phyloP scores from a whole-genome alignment of 30 jellyfish, hydroid and myxozoan genomes.

The Hydractinia symbiolongicarpus region DNA sequence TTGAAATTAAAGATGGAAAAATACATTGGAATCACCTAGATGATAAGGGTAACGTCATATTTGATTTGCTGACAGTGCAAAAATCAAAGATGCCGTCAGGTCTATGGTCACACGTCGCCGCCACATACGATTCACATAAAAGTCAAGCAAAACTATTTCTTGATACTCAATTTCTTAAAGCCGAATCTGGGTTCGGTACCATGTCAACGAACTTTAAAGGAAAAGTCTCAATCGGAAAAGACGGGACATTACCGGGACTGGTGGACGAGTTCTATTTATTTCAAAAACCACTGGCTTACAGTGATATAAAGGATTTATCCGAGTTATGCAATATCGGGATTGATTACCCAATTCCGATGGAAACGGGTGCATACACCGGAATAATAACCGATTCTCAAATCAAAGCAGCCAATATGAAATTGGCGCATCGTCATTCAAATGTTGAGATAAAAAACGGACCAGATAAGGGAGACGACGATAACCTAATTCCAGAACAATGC shows the following conservation, averaged over 20 bases:
- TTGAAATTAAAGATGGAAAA: slow-evolving; percentile 88
- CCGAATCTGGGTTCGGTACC: slow-evolving; percentile 79
- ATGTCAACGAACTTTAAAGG: slow-evolving; percentile 83
- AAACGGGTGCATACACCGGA: slow-evolving; percentile 87
- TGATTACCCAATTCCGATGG: slow-evolving; percentile 92
- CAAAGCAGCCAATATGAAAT: slow-evolving; percentile 44
- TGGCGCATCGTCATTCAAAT: slow-evolving; percentile 80
- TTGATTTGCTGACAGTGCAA: slow-evolving; percentile 71
- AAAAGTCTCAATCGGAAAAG: slow-evolving; percentile 86
- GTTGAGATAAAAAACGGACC: slow-evolving; percentile 35
- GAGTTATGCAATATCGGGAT: slow-evolving; percentile 72
- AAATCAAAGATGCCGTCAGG: slow-evolving; percentile 91
- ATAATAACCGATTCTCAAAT: slow-evolving; percentile 52
- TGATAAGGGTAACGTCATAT: slow-evolving; percentile 50
- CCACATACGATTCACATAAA: slow-evolving; percentile 68
- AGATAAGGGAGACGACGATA: slow-evolving; percentile 25
- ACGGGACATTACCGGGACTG: slow-evolving; percentile 85
- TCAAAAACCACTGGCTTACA: slow-evolving; percentile 65
- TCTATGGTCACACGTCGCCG: slow-evolving; percentile 96
- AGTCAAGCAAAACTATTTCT: slow-evolving; percentile 77
- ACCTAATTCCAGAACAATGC: slow-evolving; percentile 41
- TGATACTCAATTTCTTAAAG: slow-evolving; percentile 72
- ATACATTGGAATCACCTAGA: slow-evolving; percentile 92
- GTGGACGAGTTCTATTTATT: slow-evolving; percentile 88
- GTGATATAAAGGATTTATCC: slow-evolving; percentile 73